Base-by-base conservation (phyloP, 2,888 invertebrate genomes). In the Leptinotarsa peninsularis region DNA sequence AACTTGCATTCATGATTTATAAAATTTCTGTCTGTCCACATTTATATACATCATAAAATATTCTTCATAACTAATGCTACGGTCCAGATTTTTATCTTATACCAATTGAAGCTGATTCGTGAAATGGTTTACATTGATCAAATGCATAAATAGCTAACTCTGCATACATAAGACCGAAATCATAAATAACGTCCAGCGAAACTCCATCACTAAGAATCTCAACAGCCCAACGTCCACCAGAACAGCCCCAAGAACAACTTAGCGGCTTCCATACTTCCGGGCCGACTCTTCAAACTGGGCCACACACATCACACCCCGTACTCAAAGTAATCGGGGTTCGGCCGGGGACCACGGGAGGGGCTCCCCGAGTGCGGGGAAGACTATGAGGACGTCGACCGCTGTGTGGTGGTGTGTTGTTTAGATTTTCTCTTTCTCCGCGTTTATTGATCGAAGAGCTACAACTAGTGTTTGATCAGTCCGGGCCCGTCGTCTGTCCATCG, bases 401-500 rank as follows among this genome's bases (percentile, higher is more conserved):
- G 76, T 79, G 74, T 78, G 80, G 81, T 80, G 79, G 80, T 76
- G 77, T 84, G 85, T 85, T 85, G 84, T 84, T 85, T 85, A 83
- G 83, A 81, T 83, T 83, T 85, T 85, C 83, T 83, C 83, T 84
- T 78, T 79, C 82, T 81, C 82, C 79, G 81, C 81, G 80, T 78
- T 81, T 84, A 83, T 83, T 82, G 82, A 84, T 83, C 84, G 83
- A 80, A 79, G 80, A 79, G 79, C 81, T 80, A 81, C 81, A 78
- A 80, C 77, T 77, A 77, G 81, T 84, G 83, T 84, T 83, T 83
- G 83, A 85, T 83, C 83, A 83, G 84, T 79, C 82, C 83, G 82
- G 83, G 83, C 79, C 83, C 83, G 79, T 80, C 66, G 73, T 73
- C 76, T 76, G 80, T 80, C 87, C 85, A 87, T 87, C 84, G 75